These are phyloP conservation scores for Sterna hirundo DNA, from an alignment of 2,113 vertebrate genomes.

Conservation along the genomic window DNA sequence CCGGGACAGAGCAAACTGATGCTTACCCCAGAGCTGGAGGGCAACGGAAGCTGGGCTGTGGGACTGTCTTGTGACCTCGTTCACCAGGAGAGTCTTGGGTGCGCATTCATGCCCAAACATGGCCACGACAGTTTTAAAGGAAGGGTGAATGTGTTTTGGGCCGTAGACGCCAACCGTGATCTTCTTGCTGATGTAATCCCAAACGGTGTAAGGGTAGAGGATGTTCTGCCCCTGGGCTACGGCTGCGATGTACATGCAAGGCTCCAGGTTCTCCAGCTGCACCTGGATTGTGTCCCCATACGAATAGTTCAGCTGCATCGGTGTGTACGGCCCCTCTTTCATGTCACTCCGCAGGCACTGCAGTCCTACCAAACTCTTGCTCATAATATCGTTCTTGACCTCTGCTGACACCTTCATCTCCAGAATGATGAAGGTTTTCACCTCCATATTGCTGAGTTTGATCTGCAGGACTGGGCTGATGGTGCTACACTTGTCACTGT, in stretches of 20 bases:
- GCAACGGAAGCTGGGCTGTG: slow-evolving; percentile 81
- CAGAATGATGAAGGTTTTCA: slow-evolving; percentile 81
- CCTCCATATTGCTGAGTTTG: slow-evolving; percentile 93
- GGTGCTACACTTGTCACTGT: slow-evolving; percentile 88
- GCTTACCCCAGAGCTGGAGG: slow-evolving; percentile 95
- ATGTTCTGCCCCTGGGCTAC: slow-evolving; percentile 84
- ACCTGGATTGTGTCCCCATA: slow-evolving; percentile 89
- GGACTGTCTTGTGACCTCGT: slow-evolving; percentile 82
- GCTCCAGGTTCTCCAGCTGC: slow-evolving; percentile 89
- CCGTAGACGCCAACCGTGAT: slow-evolving; percentile 92
- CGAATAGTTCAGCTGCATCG: slow-evolving; percentile 77
- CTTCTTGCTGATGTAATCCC: slow-evolving; percentile 93
- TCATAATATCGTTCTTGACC: slow-evolving; percentile 79
- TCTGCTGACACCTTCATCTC: slow-evolving; percentile 92
- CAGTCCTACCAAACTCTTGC: slow-evolving; percentile 79
- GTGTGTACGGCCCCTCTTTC: slow-evolving; percentile 88
- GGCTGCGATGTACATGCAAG: slow-evolving; percentile 90
- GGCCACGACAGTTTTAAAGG: slow-evolving; percentile 93
- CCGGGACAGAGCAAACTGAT: slow-evolving; percentile 86
- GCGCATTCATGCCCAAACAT: slow-evolving; percentile 93
- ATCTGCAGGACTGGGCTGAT: slow-evolving; percentile 94
- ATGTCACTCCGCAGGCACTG: slow-evolving; percentile 88
- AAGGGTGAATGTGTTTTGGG: slow-evolving; percentile 95
- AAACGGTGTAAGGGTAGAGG: slow-evolving; percentile 84
- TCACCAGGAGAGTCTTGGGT: slow-evolving; percentile 91